A percentile compares a stretch with the other conserved stretches of the same genome.
phyloP scores from a whole-genome alignment of 2,113 vertebrate genomes.

The Seriola rivoliana region DNA sequence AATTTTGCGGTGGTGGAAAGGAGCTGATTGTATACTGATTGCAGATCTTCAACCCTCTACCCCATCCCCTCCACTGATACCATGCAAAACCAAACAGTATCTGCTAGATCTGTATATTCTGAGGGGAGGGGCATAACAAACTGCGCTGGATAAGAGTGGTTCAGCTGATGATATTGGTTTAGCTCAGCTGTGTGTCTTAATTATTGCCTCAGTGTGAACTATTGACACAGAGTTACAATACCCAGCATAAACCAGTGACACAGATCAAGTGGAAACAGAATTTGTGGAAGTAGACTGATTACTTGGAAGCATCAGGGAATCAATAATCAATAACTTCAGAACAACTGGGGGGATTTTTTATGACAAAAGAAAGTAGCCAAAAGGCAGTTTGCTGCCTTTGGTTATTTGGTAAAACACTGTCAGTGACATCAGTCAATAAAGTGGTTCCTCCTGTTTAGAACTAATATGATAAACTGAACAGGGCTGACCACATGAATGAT shows the following conservation, averaged over 20 bases:
- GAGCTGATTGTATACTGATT: not conserved
- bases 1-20: too few species aligned
- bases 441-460: slow-evolving; percentile 24
- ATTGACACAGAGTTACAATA: slow-evolving; percentile 51
- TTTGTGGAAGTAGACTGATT: slow-evolving; percentile 31
- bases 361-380: not conserved
- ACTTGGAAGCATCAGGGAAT: slow-evolving; percentile 2
- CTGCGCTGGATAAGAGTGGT: slow-evolving; percentile 9
- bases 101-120: slow-evolving; percentile 39
- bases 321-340: slow-evolving; percentile 38
- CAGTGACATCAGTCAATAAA: slow-evolving; percentile 26
- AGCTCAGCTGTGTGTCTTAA: slow-evolving; percentile 45
- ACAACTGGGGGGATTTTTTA: not conserved
- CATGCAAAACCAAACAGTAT: slow-evolving; percentile 57
- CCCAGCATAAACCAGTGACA: slow-evolving; percentile 34
- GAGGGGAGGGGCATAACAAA: slow-evolving; percentile 22
- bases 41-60: slow-evolving; percentile 27
- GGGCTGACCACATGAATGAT: slow-evolving; percentile 26
- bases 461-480: slow-evolving; percentile 44
- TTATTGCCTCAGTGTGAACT: slow-evolving; percentile 49
- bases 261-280: slow-evolving; percentile 40
- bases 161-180: too few species aligned
- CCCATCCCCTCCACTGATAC: slow-evolving; percentile 38
- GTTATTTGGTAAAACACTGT: slow-evolving; percentile 6
- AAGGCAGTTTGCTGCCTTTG: slow-evolving; percentile 13